Evolutionary conservation across 1,140 invertebrate genomes (phyloP).

Genomic region (Zelostemma sp.): DNA sequence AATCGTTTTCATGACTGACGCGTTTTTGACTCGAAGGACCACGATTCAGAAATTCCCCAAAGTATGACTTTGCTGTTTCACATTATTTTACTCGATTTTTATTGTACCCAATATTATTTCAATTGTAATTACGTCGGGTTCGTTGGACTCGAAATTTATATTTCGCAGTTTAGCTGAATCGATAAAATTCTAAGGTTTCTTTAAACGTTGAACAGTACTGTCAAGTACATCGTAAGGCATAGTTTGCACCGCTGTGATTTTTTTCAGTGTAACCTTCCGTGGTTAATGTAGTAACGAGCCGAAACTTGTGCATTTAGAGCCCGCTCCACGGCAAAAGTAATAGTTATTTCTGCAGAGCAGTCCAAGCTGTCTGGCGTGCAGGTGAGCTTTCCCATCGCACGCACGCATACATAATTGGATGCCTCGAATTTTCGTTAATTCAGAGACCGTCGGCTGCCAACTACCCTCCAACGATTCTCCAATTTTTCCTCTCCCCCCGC

Average conservation of each 20-base stretch:
- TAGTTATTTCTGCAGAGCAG: conserved; percentile 45
- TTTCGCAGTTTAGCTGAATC: too few species aligned
- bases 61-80: too few species aligned
- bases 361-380: conserved; percentile 48
- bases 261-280: conserved; percentile 22
- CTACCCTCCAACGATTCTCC: conserved; percentile 26
- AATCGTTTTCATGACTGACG: conserved; percentile 25
- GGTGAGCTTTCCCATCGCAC: conserved; percentile 53
- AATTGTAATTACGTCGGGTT: too few species aligned
- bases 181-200: too few species aligned
- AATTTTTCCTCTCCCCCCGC: conserved; percentile 14
- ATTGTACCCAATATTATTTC: too few species aligned
- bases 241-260: too few species aligned
- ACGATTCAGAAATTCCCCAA: too few species aligned
- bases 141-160: too few species aligned
- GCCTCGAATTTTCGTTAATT: conserved; percentile 52
- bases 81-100: too few species aligned
- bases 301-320: conserved; percentile 47
- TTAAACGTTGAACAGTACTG: too few species aligned
- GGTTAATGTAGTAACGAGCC: conserved; percentile 37
- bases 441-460: conserved; percentile 33
- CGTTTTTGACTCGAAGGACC: too few species aligned
- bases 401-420: conserved; percentile 53
- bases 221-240: too few species aligned
- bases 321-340: conserved; percentile 40